These are phyloP conservation scores for Dexiosoma caninum DNA, from an alignment of 2,888 invertebrate genomes.

Conservation along the genomic window DNA sequence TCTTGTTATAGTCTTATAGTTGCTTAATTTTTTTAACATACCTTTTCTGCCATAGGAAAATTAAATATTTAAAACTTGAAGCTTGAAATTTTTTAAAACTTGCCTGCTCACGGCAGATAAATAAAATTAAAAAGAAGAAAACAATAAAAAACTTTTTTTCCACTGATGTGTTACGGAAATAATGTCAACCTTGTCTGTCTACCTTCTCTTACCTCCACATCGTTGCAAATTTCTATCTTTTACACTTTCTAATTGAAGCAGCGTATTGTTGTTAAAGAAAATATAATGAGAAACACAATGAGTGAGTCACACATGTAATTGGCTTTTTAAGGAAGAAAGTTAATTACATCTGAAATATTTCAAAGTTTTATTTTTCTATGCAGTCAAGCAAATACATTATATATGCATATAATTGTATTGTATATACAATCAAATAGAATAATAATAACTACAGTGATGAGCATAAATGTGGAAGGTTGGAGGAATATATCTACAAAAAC, in stretches of 20 bases:
- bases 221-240: neutral
- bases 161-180: neutral
- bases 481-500: too few species aligned
- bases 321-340: slow-evolving; percentile 9
- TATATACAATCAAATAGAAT: too few species aligned
- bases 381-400: too few species aligned
- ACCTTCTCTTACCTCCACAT: neutral
- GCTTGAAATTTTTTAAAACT: too few species aligned
- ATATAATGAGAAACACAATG: neutral
- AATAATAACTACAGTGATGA: too few species aligned
- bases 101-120: too few species aligned
- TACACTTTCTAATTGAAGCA: neutral
- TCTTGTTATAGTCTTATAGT: too few species aligned
- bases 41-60: neutral
- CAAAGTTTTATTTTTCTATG: too few species aligned
- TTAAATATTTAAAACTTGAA: too few species aligned
- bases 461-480: too few species aligned
- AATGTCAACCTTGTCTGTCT: neutral
- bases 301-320: slow-evolving; percentile 13
- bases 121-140: neutral
- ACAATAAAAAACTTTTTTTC: neutral
- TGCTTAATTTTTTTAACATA: too few species aligned
- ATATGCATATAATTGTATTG: too few species aligned
- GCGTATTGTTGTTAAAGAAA: neutral
- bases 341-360: neutral